These are phyloP conservation scores for Lycaena phlaeas DNA, from an alignment of 2,888 invertebrate genomes.

Conservation along the genomic window DNA sequence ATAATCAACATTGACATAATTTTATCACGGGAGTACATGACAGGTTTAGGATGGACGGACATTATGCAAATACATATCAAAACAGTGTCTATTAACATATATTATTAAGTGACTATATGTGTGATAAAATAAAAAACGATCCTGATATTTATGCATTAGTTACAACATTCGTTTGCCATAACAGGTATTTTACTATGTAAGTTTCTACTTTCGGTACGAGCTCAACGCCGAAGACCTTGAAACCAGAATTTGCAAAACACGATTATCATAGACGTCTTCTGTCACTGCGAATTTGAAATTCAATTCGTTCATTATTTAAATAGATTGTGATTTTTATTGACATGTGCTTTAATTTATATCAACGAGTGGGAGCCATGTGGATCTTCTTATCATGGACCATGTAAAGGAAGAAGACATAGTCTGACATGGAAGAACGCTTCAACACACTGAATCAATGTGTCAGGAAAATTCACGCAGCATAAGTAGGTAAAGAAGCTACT, in stretches of 20 bases:
- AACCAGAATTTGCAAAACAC: conserved; percentile 44
- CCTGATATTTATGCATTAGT: conserved; percentile 20
- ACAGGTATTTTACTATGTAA: conserved; percentile 51
- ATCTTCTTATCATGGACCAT: no score
- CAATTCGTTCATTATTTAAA: conserved; percentile 11
- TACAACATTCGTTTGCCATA: conserved; percentile 22
- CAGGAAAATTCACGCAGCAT: no score
- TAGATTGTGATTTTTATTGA: background rate
- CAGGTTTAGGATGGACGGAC: no score
- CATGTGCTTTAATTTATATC: no score
- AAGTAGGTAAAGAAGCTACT: no score
- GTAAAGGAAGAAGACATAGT: no score
- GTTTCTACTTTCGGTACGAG: conserved; percentile 50
- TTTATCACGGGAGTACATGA: background rate
- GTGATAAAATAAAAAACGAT: conserved; percentile 13
- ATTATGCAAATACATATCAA: conserved; percentile 1
- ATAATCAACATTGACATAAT: background rate
- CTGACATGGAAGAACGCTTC: no score
- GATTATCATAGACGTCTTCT: conserved; percentile 31
- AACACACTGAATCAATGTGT: no score
- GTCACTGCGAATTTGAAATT: conserved; percentile 35
- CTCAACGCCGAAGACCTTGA: conserved; percentile 60
- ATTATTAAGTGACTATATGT: conserved; percentile 8
- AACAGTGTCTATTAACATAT: conserved; percentile 3
- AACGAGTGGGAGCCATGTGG: no score